Percentiles rank a stretch among this genome's conserved stretches.
These are phyloP conservation scores for Vannuccia rotundouncinata DNA, from an alignment of 2,888 invertebrate species.

Conservation along the genomic window DNA sequence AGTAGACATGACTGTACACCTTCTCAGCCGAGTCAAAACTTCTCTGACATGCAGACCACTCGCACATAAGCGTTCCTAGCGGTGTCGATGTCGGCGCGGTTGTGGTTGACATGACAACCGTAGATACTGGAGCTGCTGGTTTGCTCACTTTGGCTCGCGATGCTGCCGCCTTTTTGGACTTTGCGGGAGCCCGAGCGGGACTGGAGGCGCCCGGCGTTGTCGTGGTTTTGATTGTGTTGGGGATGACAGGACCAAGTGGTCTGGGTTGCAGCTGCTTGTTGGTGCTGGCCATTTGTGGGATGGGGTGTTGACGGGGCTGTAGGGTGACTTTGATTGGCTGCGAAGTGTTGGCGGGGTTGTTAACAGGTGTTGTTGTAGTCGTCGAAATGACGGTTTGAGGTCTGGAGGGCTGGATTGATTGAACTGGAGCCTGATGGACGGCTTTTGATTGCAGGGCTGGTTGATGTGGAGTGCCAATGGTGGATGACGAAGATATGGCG, in stretches of 20 bases:
- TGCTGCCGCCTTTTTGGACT: not conserved
- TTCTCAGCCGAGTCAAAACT: constrained; percentile 32
- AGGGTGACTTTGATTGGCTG: not conserved
- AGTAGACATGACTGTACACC: constrained; percentile 32
- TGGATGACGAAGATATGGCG: not conserved
- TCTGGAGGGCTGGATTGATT: too few species aligned
- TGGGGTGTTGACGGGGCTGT: constrained; percentile 1
- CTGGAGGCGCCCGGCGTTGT: not conserved
- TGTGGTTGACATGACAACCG: not conserved
- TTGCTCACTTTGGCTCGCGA: not conserved
- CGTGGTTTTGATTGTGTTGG: not conserved
- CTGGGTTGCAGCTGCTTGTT: not conserved
- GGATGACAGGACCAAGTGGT: not conserved
- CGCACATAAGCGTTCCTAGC: constrained; percentile 2
- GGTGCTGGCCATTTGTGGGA: not conserved
- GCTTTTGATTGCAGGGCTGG: not conserved
- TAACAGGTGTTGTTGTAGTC: too few species aligned
- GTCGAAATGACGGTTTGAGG: too few species aligned
- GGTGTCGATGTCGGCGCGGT: not conserved
- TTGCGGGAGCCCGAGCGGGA: not conserved
- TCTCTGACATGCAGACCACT: constrained; percentile 27
- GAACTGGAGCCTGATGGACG: not conserved
- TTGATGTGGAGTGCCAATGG: too few species aligned
- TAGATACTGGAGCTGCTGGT: not conserved
- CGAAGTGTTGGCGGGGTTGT: too few species aligned